These are phyloP conservation scores for Mongoloraphidia duomilia DNA, from an alignment of 2,888 invertebrate species.

Conservation along the genomic window DNA sequence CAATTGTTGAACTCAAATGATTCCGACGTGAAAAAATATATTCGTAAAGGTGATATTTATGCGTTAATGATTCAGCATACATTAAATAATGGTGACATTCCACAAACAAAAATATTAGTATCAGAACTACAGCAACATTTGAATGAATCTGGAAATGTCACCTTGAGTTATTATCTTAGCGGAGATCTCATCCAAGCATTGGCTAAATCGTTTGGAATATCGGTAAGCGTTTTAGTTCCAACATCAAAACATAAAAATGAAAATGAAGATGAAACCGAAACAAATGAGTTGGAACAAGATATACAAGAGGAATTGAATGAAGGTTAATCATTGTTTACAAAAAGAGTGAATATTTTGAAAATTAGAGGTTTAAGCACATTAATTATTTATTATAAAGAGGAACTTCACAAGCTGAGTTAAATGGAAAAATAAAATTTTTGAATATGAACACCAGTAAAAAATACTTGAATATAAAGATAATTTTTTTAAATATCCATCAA, in stretches of 20 bases:
- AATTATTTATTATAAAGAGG: too few species aligned
- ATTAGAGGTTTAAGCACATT: too few species aligned
- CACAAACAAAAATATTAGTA: conserved; percentile 26
- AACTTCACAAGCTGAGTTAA: too few species aligned
- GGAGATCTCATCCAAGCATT: conserved; percentile 27
- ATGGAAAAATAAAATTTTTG: too few species aligned
- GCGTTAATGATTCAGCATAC: conserved; percentile 29
- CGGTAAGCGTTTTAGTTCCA: conserved; percentile 22
- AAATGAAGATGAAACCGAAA: conserved; percentile 11
- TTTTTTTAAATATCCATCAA: too few species aligned
- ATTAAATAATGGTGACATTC: conserved; percentile 23
- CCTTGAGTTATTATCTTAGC: conserved; percentile 29
- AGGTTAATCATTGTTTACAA: conserved; percentile 11
- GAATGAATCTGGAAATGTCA: conserved; percentile 18
- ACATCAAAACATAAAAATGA: conserved; percentile 11
- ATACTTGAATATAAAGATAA: too few species aligned
- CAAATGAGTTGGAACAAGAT: conserved; percentile 15
- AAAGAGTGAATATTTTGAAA: neutral
- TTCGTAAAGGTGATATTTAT: conserved; percentile 30
- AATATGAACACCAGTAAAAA: too few species aligned
- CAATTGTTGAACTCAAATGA: conserved; percentile 25
- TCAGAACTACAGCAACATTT: conserved; percentile 26
- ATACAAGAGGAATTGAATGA: conserved; percentile 22
- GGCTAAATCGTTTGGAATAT: conserved; percentile 26
- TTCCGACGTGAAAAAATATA: conserved; percentile 26